phyloP scores from a whole-genome alignment of 1,140 invertebrate genomes.

The Micrasema minimum region DNA sequence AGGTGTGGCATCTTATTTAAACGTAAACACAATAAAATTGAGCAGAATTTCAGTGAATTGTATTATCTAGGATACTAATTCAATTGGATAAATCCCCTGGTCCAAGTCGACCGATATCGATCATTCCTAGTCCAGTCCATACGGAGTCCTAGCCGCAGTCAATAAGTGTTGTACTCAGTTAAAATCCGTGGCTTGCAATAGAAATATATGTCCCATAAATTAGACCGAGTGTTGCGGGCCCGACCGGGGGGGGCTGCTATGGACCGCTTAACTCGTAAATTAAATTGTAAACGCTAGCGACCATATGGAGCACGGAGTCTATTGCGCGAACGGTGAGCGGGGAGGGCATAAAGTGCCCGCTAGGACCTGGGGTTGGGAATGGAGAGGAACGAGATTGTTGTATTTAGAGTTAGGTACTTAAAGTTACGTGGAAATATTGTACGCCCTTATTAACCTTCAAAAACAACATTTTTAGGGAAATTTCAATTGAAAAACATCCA shows the following conservation, averaged over 20 bases:
- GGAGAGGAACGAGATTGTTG: slow-evolving; percentile 28
- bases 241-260: slow-evolving; percentile 13
- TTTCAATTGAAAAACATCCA: no score
- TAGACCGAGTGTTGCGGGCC: slow-evolving; percentile 42
- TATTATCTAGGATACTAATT: no score
- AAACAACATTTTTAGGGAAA: no score
- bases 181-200: slow-evolving; percentile 49
- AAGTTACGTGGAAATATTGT: slow-evolving; percentile 26
- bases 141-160: slow-evolving; percentile 30
- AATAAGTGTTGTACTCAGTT: slow-evolving; percentile 49
- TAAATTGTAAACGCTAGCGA: slow-evolving; percentile 49
- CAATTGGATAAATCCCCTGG: no score
- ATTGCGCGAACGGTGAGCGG: slow-evolving; percentile 29
- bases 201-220: slow-evolving; percentile 52
- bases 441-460: slow-evolving; percentile 4
- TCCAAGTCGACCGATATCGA: slow-evolving; percentile 17
- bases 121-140: slow-evolving; percentile 12
- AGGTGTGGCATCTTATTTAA: no score
- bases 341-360: slow-evolving; percentile 16
- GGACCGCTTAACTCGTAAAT: slow-evolving; percentile 49
- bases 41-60: no score
- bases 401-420: slow-evolving; percentile 19
- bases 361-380: slow-evolving; percentile 11
- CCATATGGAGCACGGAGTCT: slow-evolving; percentile 45
- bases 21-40: no score